phyloP scores from a whole-genome alignment of 2,888 invertebrate genomes.

The Onchidella celtica region DNA sequence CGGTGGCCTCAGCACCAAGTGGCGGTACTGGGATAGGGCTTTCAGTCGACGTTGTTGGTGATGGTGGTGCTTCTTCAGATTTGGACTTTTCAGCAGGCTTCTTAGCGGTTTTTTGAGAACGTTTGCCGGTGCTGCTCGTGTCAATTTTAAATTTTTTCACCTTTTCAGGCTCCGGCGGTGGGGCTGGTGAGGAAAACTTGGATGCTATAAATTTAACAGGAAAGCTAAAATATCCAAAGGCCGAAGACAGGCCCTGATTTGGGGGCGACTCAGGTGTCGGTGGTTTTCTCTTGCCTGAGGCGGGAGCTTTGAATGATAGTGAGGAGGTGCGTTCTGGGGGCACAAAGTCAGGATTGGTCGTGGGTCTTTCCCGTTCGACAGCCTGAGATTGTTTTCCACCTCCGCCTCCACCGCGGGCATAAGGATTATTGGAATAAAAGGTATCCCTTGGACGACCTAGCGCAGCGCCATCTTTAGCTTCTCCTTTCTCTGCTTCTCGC shows the following conservation, averaged over 20 bases:
- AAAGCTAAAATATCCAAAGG: constrained; percentile 25
- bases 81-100: background rate
- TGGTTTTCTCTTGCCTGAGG: background rate
- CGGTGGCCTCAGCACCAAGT: background rate
- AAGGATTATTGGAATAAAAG: background rate
- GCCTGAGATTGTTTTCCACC: background rate
- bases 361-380: background rate
- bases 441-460: background rate
- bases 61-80: background rate
- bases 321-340: constrained; percentile 31
- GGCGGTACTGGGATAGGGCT: too few relatives aligned
- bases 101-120: background rate
- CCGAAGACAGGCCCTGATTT: background rate
- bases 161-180: background rate
- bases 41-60: too few relatives aligned
- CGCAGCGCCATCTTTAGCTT: background rate
- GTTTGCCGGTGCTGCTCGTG: background rate
- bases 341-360: background rate
- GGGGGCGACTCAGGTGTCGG: background rate
- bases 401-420: background rate
- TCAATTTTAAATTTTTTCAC: background rate
- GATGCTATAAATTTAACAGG: constrained; percentile 26
- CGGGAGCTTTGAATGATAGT: constrained; percentile 9
- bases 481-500: background rate
- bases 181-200: background rate